Evolutionary conservation across 2,888 invertebrate genomes (phyloP), one percentile per base, ranked within the genome.

Genomic region (Lissonota sp.): DNA sequence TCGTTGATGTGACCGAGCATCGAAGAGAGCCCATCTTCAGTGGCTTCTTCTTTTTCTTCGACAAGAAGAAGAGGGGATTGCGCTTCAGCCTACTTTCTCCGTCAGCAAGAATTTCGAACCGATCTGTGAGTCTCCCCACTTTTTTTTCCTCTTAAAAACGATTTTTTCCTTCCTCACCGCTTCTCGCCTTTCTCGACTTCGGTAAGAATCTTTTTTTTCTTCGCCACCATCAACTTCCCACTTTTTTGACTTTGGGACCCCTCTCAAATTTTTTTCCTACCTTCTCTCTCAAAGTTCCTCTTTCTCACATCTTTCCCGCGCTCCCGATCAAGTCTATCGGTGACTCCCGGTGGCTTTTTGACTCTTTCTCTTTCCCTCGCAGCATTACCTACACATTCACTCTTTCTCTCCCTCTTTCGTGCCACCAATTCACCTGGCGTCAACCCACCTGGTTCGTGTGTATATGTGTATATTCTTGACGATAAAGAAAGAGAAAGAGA

Each of bases 1-100:
- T 63, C 53, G 14, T 55, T 55, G 55, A 69, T 72, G 16, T 63
- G 67, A 16, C 26, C 70, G 37, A 42, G 26, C 26, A 14, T 55
- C 49, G 69, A 75, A 71, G 79, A 73, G 81, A 73, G 78, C 39
- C 66, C 62, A 81, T 84, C 79, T 75, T 80, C 81, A 79, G 69
- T 69, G 90, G 88, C 90, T 90, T 91, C 91, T 91, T 91, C 91
- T 26, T 91, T 91, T 91, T 91, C 86, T 86, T 26, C 85, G 87
- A 88, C 88, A 89, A 88, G 89, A 89, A 90, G 60, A 66, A 39
- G 26, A 58, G 64, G 49, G 49, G 58, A 78, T 66, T 49, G 58
- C 66, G 78, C 82, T 77, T 69, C 77, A 91, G 90, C 92, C 92
- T 92, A 92, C 92, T 92, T 92, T 92, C 92, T 91, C 92, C 87